Conservation (phyloP, 2,113 vertebrate genomes). For the Hucho hucho region DNA sequence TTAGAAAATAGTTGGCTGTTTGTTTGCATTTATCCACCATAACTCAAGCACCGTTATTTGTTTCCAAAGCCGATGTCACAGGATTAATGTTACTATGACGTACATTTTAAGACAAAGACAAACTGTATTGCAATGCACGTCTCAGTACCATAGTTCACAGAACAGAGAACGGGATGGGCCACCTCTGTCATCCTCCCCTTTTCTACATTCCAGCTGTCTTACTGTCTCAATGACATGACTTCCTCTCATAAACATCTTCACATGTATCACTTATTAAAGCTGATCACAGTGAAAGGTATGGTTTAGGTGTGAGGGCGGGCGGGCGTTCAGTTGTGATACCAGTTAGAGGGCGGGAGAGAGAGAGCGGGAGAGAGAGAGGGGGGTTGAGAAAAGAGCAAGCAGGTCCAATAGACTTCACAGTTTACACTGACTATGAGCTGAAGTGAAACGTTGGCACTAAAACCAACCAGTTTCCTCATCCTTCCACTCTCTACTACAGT, state of each 20-base stretch:
- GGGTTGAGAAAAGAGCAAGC: neutral
- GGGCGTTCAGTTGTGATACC: conserved; percentile 11
- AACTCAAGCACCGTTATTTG: no score
- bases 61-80: neutral
- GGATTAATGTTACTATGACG: neutral
- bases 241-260: neutral
- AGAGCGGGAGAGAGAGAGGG: neutral
- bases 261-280: neutral
- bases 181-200: neutral
- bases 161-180: conserved; percentile 24
- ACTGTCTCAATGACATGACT: neutral
- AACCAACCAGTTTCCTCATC: no score
- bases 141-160: neutral
- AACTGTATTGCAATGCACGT: no score
- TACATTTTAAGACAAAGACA: no score
- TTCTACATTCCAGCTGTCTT: neutral
- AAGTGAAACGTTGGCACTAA: neutral
- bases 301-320: conserved; percentile 8
- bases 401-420: conserved; percentile 21
- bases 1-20: neutral
- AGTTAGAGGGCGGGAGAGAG: no score
- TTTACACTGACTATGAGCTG: conserved; percentile 27
- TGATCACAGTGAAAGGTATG: neutral
- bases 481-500: no score
- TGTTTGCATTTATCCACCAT: neutral